Evolutionary conservation across 2,113 vertebrate genomes (phyloP), one percentile per base, ranked within the genome.

Genomic region (Burhinus bistriatus): DNA sequence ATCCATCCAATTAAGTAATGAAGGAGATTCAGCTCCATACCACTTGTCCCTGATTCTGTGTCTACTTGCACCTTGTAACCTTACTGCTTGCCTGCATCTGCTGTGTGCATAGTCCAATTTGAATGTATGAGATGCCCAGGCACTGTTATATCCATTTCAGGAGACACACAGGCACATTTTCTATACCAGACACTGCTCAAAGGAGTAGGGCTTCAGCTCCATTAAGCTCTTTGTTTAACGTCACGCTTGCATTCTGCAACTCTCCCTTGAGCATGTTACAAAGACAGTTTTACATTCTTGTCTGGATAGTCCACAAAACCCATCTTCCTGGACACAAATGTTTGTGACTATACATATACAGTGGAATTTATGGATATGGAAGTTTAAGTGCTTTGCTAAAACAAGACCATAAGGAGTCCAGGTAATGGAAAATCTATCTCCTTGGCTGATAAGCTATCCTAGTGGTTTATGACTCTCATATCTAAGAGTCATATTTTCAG

Each of bases 341-440:
- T 64, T 96, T 93, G 73, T 87, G 51, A 76, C 40, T 93, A 9
- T 58, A 54, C 9, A 19, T 51, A 11, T 49, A 71, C 29, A 66
- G 52, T 59, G 64, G 29, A 92, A 92, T 95, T 95, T 78, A 86
- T 86, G 51, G 80, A 81, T 86, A 78, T 95, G 71, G 57, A 90
- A 44, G 54, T 93, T 49, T 71, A 90, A 95, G 68, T 59, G 47
- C 51, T 92, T 89, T 87, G 38, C n/a, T 94, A 88, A 90, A 95
- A 81, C 58, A 83, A 70, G 71, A 68, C 32, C 42, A 7, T 78
- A 89, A 84, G 64, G 42, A 90, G 32, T 69, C 25, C 49, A 58
- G 40, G 72, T 83, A 83, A 87, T 55, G 45, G 79, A 81, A 92
- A 83, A 95, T 92, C 29, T 83, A 93, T 83, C 54, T n/a, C 30